Percentiles rank a stretch among this genome's conserved stretches.
Conservation (phyloP, 2,797 vertebrate species). For the Typhlichthys eigenmanni region DNA sequence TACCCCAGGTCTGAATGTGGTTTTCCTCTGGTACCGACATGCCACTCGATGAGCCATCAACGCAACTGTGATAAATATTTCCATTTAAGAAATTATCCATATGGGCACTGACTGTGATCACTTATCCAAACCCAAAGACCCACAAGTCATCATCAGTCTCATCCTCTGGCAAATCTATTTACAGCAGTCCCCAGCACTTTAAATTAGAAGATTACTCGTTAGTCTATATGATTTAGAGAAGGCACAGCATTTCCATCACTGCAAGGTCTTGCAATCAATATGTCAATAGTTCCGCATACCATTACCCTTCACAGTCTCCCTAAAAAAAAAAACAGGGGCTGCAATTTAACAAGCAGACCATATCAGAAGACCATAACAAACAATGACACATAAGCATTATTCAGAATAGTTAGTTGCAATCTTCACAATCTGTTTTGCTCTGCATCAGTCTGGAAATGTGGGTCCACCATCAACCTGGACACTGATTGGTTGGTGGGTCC, state of each 20-base stretch:
- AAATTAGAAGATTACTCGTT: slow-evolving; percentile 71
- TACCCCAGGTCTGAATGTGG: slow-evolving; percentile 27
- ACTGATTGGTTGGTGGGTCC: too few species aligned
- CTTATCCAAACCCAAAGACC: slow-evolving; percentile 35
- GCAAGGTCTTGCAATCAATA: slow-evolving; percentile 63
- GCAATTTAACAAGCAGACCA: not conserved
- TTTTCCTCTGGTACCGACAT: slow-evolving; percentile 8
- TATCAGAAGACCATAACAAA: too few species aligned
- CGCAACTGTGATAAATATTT: slow-evolving; percentile 9
- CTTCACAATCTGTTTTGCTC: too few species aligned
- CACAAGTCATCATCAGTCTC: slow-evolving; percentile 54
- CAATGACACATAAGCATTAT: too few species aligned
- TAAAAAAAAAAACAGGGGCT: slow-evolving; percentile 5
- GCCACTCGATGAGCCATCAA: slow-evolving; percentile 29
- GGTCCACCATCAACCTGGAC: too few species aligned
- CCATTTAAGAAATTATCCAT: slow-evolving; percentile 38
- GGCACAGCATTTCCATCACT: slow-evolving; percentile 55
- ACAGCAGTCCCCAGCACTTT: slow-evolving; percentile 47
- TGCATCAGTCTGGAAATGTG: too few species aligned
- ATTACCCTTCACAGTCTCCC: slow-evolving; percentile 29
- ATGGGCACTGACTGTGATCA: slow-evolving; percentile 23
- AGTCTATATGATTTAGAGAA: slow-evolving; percentile 63
- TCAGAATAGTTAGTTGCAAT: too few species aligned
- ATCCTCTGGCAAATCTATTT: slow-evolving; percentile 56
- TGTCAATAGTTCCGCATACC: slow-evolving; percentile 54